Conservation (phyloP, 2,888 invertebrate species). For the Drepana falcataria region DNA sequence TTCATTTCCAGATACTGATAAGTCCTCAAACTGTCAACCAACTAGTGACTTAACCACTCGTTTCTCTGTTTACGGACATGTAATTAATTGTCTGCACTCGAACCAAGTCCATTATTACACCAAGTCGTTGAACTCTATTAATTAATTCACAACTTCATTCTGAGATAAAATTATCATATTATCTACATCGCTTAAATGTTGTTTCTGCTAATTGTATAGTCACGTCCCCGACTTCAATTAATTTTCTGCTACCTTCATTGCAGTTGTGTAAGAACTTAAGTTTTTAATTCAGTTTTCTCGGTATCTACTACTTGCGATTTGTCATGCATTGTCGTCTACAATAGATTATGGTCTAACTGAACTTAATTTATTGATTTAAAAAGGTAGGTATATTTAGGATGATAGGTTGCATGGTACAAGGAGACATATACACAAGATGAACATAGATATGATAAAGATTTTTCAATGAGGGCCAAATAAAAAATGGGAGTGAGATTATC, state of each 20-base stretch:
- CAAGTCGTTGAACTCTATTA: constrained; percentile 9
- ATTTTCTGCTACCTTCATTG: background rate
- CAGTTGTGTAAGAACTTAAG: background rate
- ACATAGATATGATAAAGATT: no score
- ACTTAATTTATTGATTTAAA: no score
- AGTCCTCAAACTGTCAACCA: constrained; percentile 18
- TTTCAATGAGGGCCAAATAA: no score
- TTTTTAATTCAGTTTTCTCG: background rate
- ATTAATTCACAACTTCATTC: background rate
- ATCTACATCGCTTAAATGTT: background rate
- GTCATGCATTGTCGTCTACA: no score
- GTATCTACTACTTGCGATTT: no score
- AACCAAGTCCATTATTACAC: constrained; percentile 10
- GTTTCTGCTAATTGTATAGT: background rate
- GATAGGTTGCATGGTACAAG: no score
- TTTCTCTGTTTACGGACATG: constrained; percentile 14
- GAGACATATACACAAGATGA: no score
- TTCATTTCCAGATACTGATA: constrained; percentile 1
- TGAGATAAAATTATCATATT: background rate
- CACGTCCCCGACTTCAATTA: background rate
- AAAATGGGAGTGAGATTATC: no score
- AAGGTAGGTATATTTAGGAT: no score
- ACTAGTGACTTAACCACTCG: background rate
- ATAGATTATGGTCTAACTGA: no score
- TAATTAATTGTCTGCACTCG: constrained; percentile 14